phyloP scores from a whole-genome alignment of 2,888 invertebrate genomes.

The Macrophya annulata region DNA sequence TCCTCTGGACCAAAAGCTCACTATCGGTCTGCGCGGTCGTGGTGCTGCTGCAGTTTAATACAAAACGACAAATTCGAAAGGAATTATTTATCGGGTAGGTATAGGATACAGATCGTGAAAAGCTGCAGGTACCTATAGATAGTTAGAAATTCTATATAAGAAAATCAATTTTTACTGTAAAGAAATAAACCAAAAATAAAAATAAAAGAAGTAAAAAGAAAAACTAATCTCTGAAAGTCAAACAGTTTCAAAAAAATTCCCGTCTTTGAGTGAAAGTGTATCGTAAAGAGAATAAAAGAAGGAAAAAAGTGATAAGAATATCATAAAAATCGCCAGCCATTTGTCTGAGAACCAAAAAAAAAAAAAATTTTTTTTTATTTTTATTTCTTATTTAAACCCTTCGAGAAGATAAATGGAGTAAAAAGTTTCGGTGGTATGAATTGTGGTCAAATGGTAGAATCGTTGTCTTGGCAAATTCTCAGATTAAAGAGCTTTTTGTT shows the following conservation, averaged over 20 bases:
- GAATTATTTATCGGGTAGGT: background rate
- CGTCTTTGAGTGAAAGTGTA: background rate
- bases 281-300: background rate
- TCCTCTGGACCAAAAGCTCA: background rate
- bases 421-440: constrained; percentile 22
- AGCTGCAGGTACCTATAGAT: background rate
- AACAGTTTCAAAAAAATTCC: background rate
- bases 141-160: background rate
- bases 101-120: background rate
- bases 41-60: background rate
- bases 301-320: background rate
- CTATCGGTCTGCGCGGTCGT: background rate
- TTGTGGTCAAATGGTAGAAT: background rate
- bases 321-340: background rate
- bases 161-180: background rate
- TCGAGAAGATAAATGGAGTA: constrained; percentile 1
- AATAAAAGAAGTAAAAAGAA: background rate
- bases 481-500: constrained; percentile 48
- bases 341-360: background rate
- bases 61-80: constrained; percentile 15
- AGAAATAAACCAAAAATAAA: background rate
- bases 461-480: constrained; percentile 43
- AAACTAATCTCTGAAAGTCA: background rate
- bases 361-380: background rate
- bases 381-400: background rate